Evolutionary conservation across 2,888 invertebrate genomes (phyloP), one percentile per base, ranked within the genome.

Genomic region (Plagodis dolabraria): DNA sequence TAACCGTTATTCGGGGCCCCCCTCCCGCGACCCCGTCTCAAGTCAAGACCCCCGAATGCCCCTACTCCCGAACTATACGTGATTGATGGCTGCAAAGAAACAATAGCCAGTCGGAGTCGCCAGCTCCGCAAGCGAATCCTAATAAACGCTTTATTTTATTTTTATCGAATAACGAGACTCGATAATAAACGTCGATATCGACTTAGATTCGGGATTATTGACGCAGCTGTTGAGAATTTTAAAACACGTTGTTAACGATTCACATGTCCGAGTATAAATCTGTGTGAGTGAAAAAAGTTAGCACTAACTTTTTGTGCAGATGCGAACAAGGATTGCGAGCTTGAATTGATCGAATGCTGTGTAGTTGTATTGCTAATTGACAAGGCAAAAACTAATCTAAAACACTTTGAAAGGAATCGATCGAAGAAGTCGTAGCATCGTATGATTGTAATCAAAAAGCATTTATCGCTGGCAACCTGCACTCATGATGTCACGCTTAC

Each of bases 131-230:
- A 83, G 89, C 89, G 91, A 92, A 89, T 92, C 85, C 87, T 91
- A 92, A 92, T 91, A 90, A 88, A 89, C 86, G 88, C 87, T 89
- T 92, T 89, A 87, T 91, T 92, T 92, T 91, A 89, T 90, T 92
- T 91, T 85, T 83, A 75, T 72, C 74, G 84, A 83, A 89, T 87
- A 89, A 89, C 85, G 86, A 87, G 85, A 82, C 79, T 76, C 79
- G 84, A 83, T 86, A 86, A 86, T 88, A 89, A 84, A 87, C 81
- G 85, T 86, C 80, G 84, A 85, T 85, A 87, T 86, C 86, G 83
- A 80, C 82, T 86, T 85, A 87, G 85, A 84, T 81, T 83, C 80
- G 75, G 80, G 83, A 85, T 86, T 85, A 87, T 84, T 80, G 79
- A 79, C 72, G 76, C 79, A 74, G 78, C 84, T 80, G 82, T 79